Evolutionary conservation across 2,797 vertebrate species (phyloP).

Genomic region (Phataginus tricuspis): DNA sequence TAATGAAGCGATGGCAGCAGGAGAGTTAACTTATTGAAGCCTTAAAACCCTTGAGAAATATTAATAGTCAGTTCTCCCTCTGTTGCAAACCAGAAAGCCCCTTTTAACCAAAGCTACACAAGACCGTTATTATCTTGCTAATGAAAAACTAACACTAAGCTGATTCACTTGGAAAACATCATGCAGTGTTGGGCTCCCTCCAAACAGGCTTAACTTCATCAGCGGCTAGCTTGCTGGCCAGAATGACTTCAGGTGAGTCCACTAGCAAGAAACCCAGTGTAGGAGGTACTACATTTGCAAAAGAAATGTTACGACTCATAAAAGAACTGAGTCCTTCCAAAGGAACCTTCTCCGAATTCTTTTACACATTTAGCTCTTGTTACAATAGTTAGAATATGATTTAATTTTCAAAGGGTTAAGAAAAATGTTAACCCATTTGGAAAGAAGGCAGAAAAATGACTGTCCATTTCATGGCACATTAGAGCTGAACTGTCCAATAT

Average conservation of each 20-base stretch:
- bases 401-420: neutral
- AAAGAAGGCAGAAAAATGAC: neutral
- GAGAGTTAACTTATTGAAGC: conserved; percentile 67
- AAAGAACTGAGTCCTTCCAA: conserved; percentile 2
- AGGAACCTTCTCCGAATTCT: neutral
- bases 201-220: conserved; percentile 36
- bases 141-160: conserved; percentile 70
- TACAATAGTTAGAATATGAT: neutral
- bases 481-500: neutral
- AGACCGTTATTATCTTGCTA: conserved; percentile 66
- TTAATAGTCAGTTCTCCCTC: conserved; percentile 76
- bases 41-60: conserved; percentile 76
- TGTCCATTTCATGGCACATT: neutral
- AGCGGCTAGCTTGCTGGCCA: neutral
- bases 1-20: conserved; percentile 72
- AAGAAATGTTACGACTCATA: neutral
- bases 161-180: conserved; percentile 74
- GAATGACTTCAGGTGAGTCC: neutral
- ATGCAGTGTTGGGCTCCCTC: conserved; percentile 56
- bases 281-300: neutral
- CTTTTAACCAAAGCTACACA: conserved; percentile 81
- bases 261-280: neutral
- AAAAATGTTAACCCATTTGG: neutral
- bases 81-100: conserved; percentile 68
- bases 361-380: neutral